These are phyloP conservation scores for Spongia lamella DNA, from an alignment of 37 sponge, comb jelly and placozoan species.

Conservation along the genomic window DNA sequence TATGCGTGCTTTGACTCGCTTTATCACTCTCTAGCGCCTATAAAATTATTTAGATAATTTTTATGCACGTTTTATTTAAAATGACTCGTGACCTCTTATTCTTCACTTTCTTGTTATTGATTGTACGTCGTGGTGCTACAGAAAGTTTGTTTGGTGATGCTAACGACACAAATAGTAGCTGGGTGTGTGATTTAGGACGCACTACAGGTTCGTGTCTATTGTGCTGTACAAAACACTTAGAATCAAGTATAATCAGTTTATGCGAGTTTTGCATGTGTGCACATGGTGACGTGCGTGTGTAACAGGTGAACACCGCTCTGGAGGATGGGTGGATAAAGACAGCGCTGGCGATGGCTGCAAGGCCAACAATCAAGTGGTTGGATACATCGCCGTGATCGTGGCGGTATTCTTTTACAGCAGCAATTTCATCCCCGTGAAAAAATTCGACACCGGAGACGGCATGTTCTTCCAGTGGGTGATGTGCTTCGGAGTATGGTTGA, in stretches of 20 bases:
- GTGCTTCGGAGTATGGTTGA: constrained; percentile 85
- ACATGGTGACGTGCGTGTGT: too few species aligned
- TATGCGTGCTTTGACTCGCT: too few species aligned
- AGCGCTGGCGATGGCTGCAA: background rate
- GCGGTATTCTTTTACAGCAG: constrained; percentile 76
- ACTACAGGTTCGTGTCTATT: too few species aligned
- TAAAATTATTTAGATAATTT: too few species aligned
- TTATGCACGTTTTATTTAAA: too few species aligned
- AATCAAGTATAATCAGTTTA: too few species aligned
- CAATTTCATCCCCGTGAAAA: constrained; percentile 88
- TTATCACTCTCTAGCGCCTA: too few species aligned
- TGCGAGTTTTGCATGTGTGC: too few species aligned
- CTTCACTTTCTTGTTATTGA: background rate
- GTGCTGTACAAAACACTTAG: too few species aligned
- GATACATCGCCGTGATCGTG: constrained; percentile 46
- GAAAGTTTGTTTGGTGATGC: background rate
- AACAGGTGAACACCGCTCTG: background rate
- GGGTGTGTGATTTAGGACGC: background rate
- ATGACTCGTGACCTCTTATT: background rate
- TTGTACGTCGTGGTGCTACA: too few species aligned
- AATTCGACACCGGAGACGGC: constrained; percentile 88
- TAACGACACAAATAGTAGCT: background rate
- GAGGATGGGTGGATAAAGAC: background rate
- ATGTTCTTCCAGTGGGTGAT: constrained; percentile 92
- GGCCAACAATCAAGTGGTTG: constrained; percentile 19